Conservation (phyloP, 2,888 invertebrate genomes). For the Argynnis bischoffii region DNA sequence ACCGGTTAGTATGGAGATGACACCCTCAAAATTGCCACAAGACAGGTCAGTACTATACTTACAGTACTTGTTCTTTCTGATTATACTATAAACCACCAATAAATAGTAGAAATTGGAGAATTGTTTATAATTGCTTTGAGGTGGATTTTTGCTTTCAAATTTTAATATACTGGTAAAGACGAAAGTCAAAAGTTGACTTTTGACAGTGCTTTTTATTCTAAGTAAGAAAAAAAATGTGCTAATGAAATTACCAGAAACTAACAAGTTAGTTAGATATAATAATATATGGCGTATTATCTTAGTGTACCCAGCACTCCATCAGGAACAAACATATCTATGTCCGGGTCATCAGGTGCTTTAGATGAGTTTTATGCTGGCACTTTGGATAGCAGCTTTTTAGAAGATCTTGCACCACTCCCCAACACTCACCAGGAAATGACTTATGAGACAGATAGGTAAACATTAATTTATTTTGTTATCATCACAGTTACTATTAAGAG, state of each 20-base stretch:
- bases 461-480: conserved; percentile 16
- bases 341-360: conserved; percentile 84
- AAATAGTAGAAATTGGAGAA: too few relatives aligned
- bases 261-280: neutral
- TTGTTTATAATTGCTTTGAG: too few relatives aligned
- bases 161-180: too few relatives aligned
- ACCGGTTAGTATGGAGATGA: conserved; percentile 63
- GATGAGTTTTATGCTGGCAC: conserved; percentile 85
- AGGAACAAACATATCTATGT: conserved; percentile 49
- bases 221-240: too few relatives aligned
- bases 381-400: conserved; percentile 88
- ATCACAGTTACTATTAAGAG: neutral
- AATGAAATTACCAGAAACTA: neutral
- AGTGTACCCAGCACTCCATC: conserved; percentile 62
- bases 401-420: conserved; percentile 79
- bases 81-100: too few relatives aligned
- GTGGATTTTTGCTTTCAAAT: too few relatives aligned
- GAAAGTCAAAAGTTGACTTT: too few relatives aligned
- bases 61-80: neutral
- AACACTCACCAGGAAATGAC: conserved; percentile 51
- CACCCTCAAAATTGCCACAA: conserved; percentile 54
- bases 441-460: conserved; percentile 68
- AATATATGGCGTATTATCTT: neutral
- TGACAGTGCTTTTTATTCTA: too few relatives aligned
- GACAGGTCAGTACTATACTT: conserved; percentile 55